Conservation (phyloP, 2,113 vertebrate species). For the Archilochus colubris region DNA sequence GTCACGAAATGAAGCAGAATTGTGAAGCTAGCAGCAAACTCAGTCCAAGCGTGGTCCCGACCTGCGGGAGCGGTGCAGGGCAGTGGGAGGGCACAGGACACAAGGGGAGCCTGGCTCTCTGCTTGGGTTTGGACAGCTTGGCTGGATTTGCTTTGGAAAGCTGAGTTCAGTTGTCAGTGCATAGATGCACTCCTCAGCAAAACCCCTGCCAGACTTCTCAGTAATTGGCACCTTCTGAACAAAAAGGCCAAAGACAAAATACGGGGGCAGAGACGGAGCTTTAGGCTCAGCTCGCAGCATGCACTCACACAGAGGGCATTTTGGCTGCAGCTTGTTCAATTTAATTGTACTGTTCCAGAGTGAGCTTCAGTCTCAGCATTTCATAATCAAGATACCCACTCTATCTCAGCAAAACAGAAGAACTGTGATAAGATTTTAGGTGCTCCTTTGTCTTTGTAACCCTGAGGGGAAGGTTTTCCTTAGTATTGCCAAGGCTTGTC, state of each 20-base stretch:
- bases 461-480: neutral
- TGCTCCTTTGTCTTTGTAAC: neutral
- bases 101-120: neutral
- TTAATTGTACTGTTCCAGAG: neutral
- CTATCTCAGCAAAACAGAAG: neutral
- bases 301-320: neutral
- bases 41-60: rapidly evolving
- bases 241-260: conserved; percentile 21
- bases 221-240: conserved; percentile 14
- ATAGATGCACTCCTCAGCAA: neutral
- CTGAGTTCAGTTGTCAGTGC: neutral
- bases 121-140: rapidly evolving
- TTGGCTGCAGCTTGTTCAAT: neutral
- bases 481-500: neutral
- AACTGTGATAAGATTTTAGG: neutral
- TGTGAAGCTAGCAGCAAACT: neutral
- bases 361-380: neutral
- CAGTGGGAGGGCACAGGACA: rapidly evolving
- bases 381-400: neutral
- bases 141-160: neutral
- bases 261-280: neutral
- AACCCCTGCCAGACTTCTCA: neutral
- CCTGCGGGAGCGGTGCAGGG: neutral
- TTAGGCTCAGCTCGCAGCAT: rapidly evolving
- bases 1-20: rapidly evolving